Base-by-base conservation (phyloP, 2,888 invertebrate genomes). In the Chironomus riparius region DNA sequence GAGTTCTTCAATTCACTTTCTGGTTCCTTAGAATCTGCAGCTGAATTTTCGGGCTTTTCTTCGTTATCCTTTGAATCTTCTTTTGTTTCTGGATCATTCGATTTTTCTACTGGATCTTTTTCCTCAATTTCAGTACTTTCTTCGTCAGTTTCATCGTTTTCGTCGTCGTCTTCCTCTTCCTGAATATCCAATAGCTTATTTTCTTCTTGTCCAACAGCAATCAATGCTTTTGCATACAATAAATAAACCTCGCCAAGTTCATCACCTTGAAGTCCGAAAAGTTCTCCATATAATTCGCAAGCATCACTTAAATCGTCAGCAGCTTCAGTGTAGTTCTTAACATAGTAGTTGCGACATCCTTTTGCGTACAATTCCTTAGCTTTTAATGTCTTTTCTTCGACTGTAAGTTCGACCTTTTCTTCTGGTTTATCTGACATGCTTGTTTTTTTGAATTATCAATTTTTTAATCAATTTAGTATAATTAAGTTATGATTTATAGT, bases 181-280 rank as follows among this genome's bases (percentile, higher is more conserved):
- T 90, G 90, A 71, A 92, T 87, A 76, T 94, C 95, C 1, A 97
- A 85, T 0, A 96, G 92, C 78, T 92, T 94, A 80, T 90, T 90
- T 81, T 98, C 97, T 81, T 92, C 91, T 79, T 97, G 86, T 0
- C 94, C 92, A 77, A 96, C 83, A 56, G 83, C 83, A 79, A 84
- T 83, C 75, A 85, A 78, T n/a, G 83, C 81, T 79, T 84, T 84
- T 10, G 83, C 82, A 81, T 90, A 98, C 84, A 92, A 89, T 77
- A 94, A 88, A 83, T 97, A 95, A 5, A 95, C 92, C 79, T 96
- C 95, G 5, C 92, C 97, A 80, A 95, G 90, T 81, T 94, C 93
- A 80, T 93, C 91, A 4, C 92, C 92, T 21, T 89, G 86, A 78
- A 95, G 94, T 0, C 95, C 95, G 83, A 92, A 91, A 78, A 92